These are phyloP conservation scores for Galemys pyrenaicus DNA, from an alignment of 2,113 vertebrate species.

Conservation along the genomic window DNA sequence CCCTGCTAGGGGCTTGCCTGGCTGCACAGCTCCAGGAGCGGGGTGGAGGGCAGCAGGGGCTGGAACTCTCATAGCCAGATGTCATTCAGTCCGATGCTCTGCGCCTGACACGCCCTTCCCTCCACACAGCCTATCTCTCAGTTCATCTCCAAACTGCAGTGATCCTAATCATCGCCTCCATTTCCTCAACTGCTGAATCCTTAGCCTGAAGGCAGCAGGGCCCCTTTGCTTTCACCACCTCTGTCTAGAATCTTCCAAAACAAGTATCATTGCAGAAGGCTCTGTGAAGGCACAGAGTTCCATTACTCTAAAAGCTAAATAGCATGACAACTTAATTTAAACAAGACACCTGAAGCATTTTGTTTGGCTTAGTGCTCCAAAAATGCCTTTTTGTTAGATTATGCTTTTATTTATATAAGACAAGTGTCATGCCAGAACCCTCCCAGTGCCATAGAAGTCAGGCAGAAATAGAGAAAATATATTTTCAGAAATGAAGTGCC, in stretches of 20 bases:
- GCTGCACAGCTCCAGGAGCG: background rate
- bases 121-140: background rate
- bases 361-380: slow-evolving; percentile 48
- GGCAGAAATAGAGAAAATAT: slow-evolving; percentile 48
- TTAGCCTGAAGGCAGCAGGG: background rate
- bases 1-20: background rate
- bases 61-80: background rate
- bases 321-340: slow-evolving; percentile 10
- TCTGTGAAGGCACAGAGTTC: background rate
- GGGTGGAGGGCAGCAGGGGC: background rate
- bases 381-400: slow-evolving; percentile 40
- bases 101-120: too few species aligned
- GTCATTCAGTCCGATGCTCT: background rate
- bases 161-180: rapidly evolving
- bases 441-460: slow-evolving; percentile 50
- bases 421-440: slow-evolving; percentile 43
- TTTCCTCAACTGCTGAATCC: background rate
- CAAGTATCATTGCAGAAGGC: background rate
- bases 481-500: slow-evolving; percentile 55
- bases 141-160: background rate
- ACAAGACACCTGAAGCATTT: slow-evolving; percentile 37
- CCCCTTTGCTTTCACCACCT: background rate
- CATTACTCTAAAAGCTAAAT: background rate
- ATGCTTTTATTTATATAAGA: slow-evolving; percentile 66
- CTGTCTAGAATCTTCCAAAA: background rate